phyloP scores from a whole-genome alignment of 2,113 vertebrate genomes.

The Ceratotherium simum region DNA sequence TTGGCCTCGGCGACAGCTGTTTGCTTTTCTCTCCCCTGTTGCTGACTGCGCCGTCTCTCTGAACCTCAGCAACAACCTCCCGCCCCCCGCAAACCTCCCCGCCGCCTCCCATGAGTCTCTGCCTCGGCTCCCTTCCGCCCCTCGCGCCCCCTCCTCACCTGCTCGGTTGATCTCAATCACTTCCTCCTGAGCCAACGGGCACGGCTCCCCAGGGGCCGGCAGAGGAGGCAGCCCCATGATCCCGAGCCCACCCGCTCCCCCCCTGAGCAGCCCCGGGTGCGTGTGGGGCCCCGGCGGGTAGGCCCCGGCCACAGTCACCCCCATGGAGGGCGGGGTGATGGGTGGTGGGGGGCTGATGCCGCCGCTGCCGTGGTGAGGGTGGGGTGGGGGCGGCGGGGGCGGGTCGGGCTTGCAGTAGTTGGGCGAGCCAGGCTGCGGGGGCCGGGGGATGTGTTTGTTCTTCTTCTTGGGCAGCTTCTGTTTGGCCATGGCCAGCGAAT shows the following conservation, averaged over 20 bases:
- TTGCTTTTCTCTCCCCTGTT: not conserved
- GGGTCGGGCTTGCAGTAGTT: slow-evolving; percentile 96
- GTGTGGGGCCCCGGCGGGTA: slow-evolving; percentile 84
- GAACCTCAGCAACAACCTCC: not conserved
- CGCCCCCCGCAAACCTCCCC: not conserved
- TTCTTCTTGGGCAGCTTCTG: slow-evolving; percentile 99
- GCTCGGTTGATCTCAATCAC: slow-evolving; percentile 95
- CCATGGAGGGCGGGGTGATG: slow-evolving; percentile 88
- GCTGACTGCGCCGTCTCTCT: not conserved
- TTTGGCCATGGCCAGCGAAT: slow-evolving; percentile 98
- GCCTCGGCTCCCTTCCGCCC: accelerated
- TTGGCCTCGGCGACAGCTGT: not conserved
- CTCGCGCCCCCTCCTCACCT: slow-evolving; percentile 74
- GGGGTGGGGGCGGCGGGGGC: slow-evolving; percentile 82
- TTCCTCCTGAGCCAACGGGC: slow-evolving; percentile 96
- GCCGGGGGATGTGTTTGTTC: slow-evolving; percentile 96
- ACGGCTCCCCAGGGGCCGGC: slow-evolving; percentile 89
- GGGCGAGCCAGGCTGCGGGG: slow-evolving; percentile 95
- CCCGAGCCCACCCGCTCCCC: slow-evolving; percentile 90
- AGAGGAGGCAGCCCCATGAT: slow-evolving; percentile 82
- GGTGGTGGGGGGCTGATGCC: slow-evolving; percentile 84
- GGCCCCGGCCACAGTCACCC: slow-evolving; percentile 89
- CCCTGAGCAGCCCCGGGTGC: slow-evolving; percentile 82
- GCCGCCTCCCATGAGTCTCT: not conserved
- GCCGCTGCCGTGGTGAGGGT: slow-evolving; percentile 83